Base-by-base conservation (phyloP, 2,113 vertebrate genomes). In the Pelusios castaneus region DNA sequence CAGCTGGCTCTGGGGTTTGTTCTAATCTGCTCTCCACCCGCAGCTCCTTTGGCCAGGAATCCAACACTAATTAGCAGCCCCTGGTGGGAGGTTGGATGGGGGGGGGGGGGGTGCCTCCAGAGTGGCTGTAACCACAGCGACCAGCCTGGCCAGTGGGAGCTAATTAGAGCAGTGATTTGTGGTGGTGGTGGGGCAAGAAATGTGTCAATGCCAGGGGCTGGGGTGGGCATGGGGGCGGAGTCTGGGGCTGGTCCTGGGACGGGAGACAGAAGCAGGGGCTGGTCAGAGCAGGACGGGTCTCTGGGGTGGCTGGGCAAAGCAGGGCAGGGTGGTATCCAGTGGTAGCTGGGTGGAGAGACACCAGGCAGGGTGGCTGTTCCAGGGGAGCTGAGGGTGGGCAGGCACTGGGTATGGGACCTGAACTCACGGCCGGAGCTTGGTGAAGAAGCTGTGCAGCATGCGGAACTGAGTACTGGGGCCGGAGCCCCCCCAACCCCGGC, bases 31-130 rank as follows among this genome's bases (percentile, higher is more conserved):
- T 13, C 54, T 4, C 21, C 38, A 51, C 54, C 12, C 21, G 25
- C 11, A 29, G 80, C 70, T 52, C 55, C 45, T 82, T 82, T 82
- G 79, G 27, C 84, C 90, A 67, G 38, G 60, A 82, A 82, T 67
- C 38, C 27, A 45, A 47, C 22, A 4, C 70, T 87, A 91, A 85
- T 89, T 85, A 82, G 54, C 67, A 41, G 27, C 76, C 21, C 82
- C 75, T 41, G 78, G 49, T 67, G 52, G 21, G n/a, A n/a, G n/a
- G n/a, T n/a, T n/a, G n/a, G n/a, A n/a, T n/a, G n/a, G n/a, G n/a
- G n/a, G n/a, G n/a, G 38, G 38, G 29, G 38, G 43, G 31, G 56
- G 52, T 5, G 55, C 63, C 29, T 67, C 63, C 31, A 17, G 29
- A 60, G 87, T 4, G 14, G 38, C 52, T 41, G 60, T 82, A 89